Evolutionary conservation across 2,113 vertebrate species (phyloP), one percentile per base, ranked within the genome.

Genomic region (Lophura nycthemera): DNA sequence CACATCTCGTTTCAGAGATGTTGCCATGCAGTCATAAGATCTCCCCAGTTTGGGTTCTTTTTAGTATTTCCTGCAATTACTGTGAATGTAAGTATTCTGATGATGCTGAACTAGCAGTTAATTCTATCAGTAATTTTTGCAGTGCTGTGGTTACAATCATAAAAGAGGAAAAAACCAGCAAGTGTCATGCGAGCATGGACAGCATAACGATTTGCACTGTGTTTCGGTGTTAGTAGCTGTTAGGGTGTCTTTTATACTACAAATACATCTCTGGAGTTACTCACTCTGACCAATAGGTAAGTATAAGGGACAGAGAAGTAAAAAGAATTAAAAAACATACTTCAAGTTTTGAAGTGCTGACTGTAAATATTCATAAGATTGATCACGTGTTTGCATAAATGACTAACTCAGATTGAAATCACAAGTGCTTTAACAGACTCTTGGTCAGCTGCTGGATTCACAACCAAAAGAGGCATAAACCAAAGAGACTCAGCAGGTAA

Each of bases 251-350:
- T 90, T 81, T 40, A 61, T 6, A 36, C 30, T 66, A 22, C 57
- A 90, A 92, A 82, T 14, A 50, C 1, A 8, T 48, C 29, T 64
- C 57, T n/a, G 14, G 18, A 79, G 16, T 82, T 65, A 78, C 8
- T 87, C 25, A 38, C 6, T 85, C 40, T 27, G 14, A 60, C 16
- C 38, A 61, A 79, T 22, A 54, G 1, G 0, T 47, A 85, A 80
- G 42, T 34, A 29, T 25, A 89, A 78, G 32, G 89, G 63, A 84
- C 48, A 82, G 54, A 29, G 86, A 94, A 90, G 93, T 38, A 74
- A 93, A 77, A 92, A 32, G 38, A 52, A 77, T 36, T 57, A 21
- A 17, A 47, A 83, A 36, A 2, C 8, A 47, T 47, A 17, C n/a
- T 80, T 71, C 22, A 56, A 64, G 14, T 52, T 91, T 86, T 93